phyloP scores from a whole-genome alignment of 2,113 vertebrate species.

The Pholis gunnellus region DNA sequence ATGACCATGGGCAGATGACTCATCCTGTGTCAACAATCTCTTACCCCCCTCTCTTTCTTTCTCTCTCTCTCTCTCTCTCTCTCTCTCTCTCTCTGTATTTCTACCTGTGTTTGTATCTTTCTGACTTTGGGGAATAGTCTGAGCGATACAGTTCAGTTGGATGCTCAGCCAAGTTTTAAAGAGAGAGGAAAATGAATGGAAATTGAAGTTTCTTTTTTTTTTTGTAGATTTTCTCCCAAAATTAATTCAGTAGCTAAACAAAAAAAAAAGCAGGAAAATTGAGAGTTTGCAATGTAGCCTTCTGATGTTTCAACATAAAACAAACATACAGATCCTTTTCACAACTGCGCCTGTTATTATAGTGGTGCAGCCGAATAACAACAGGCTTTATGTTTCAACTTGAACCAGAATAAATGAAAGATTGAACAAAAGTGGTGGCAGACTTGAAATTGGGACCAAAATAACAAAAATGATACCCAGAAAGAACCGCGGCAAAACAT shows the following conservation, averaged over 20 bases:
- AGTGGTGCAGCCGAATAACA: conserved; percentile 12
- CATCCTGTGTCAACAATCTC: conserved; percentile 56
- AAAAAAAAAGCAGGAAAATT: neutral
- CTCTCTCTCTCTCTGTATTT: conserved; percentile 14
- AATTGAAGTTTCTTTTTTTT: neutral
- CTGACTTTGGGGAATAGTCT: conserved; percentile 8
- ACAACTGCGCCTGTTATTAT: conserved; percentile 26
- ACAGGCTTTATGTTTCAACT: neutral
- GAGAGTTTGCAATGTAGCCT: neutral
- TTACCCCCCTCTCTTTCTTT: neutral
- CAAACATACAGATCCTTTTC: conserved; percentile 21
- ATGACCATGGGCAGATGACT: conserved; percentile 63
- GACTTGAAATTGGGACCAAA: conserved; percentile 21
- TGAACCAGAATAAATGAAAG: conserved; percentile 2
- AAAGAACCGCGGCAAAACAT: neutral
- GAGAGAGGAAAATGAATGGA: neutral
- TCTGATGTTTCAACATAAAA: conserved; percentile 28
- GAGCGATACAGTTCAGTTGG: neutral
- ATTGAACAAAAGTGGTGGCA: neutral
- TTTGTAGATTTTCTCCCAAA: neutral
- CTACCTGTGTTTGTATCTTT: neutral
- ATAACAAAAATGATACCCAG: neutral
- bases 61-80: conserved; percentile 13
- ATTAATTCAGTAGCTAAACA: conserved; percentile 10
- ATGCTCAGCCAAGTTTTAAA: conserved; percentile 20